These are phyloP conservation scores for Lycocerus yunnanus DNA, from an alignment of 2,888 invertebrate genomes.

Conservation along the genomic window DNA sequence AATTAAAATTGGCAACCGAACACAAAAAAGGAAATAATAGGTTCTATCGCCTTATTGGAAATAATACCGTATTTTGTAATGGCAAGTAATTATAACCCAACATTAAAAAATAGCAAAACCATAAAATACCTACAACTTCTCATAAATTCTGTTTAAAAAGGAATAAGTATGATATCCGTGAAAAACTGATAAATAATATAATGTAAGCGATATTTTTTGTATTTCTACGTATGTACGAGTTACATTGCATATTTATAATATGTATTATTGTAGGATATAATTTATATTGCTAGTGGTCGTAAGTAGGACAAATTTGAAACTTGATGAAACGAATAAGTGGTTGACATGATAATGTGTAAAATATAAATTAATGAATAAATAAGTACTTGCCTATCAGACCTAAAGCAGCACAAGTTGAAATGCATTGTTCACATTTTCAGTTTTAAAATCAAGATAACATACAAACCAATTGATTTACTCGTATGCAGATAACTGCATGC, in stretches of 20 bases:
- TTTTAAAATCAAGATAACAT: not conserved
- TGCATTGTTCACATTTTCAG: conserved; percentile 26
- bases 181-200: not conserved
- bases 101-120: not conserved
- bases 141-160: not conserved
- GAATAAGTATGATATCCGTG: not conserved
- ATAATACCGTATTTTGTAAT: not conserved
- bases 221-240: too few relatives aligned
- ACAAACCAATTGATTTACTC: not conserved
- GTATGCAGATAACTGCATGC: not conserved
- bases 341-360: not conserved
- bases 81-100: not conserved
- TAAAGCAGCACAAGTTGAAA: conserved; percentile 43
- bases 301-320: not conserved
- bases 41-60: not conserved
- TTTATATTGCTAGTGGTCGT: not conserved
- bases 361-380: not conserved
- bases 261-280: not conserved
- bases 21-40: not conserved
- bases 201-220: not conserved
- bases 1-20: not conserved
- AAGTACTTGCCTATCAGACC: conserved; percentile 46
- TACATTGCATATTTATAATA: too few relatives aligned
- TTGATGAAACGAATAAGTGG: not conserved
- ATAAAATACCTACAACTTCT: not conserved